Conservation (phyloP, 2,113 vertebrate genomes). For the Gallinago jamesoni region DNA sequence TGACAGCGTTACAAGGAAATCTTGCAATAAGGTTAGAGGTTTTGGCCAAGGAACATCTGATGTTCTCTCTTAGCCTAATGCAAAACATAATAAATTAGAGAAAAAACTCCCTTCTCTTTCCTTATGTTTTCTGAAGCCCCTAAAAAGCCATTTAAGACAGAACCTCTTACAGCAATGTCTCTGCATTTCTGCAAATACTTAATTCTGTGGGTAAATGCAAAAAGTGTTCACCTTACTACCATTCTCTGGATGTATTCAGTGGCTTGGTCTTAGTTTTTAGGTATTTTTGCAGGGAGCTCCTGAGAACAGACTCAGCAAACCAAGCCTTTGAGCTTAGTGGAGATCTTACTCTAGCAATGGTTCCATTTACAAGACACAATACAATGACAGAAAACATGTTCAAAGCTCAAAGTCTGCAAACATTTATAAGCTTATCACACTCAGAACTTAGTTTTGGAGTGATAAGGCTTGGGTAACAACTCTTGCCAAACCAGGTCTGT, state of each 20-base stretch:
- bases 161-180: neutral
- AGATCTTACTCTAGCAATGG: fast-evolving
- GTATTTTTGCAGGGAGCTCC: neutral
- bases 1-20: neutral
- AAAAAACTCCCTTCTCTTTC: neutral
- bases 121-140: neutral
- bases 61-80: neutral
- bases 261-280: neutral
- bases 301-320: neutral
- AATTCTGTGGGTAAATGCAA: neutral
- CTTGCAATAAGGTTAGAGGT: neutral
- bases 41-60: neutral
- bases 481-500: neutral
- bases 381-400: neutral
- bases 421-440: neutral
- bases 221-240: neutral
- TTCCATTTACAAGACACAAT: neutral
- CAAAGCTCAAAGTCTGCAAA: neutral
- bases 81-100: neutral
- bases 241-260: neutral
- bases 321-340: neutral
- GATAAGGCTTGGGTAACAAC: neutral
- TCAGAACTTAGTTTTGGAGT: neutral
- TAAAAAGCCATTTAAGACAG: neutral
- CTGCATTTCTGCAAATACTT: neutral